A percentile compares a stretch with the other conserved stretches of the same genome.
phyloP scores from a whole-genome alignment of 2,888 invertebrate genomes.

The Mythimna vitellina region DNA sequence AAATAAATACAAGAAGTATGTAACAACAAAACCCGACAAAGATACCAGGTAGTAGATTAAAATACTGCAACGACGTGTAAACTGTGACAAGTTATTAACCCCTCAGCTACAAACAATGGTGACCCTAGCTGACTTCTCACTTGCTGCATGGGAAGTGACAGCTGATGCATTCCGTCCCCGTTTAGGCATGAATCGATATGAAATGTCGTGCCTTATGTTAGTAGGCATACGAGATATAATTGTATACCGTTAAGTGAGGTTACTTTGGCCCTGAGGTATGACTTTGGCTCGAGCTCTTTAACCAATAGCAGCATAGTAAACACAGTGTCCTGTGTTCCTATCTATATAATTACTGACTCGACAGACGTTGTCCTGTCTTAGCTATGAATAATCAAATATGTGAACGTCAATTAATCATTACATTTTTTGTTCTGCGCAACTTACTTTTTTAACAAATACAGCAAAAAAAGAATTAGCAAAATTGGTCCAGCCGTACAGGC shows the following conservation, averaged over 20 bases:
- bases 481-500: too few species aligned
- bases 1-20: slow-evolving; percentile 11
- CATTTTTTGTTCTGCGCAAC: too few species aligned
- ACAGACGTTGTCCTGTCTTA: too few species aligned
- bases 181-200: slow-evolving; percentile 38
- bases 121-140: slow-evolving; percentile 34
- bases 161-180: slow-evolving; percentile 43
- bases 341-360: too few species aligned
- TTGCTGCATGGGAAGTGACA: slow-evolving; percentile 51
- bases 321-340: too few species aligned
- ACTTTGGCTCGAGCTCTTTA: too few species aligned
- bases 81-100: slow-evolving; percentile 54
- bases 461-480: too few species aligned
- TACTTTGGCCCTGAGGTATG: too few species aligned
- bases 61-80: slow-evolving; percentile 49
- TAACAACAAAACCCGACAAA: slow-evolving; percentile 13
- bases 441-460: too few species aligned
- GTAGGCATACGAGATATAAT: slow-evolving; percentile 2
- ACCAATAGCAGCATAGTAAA: too few species aligned
- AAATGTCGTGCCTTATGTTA: slow-evolving; percentile 22
- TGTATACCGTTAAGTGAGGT: not conserved
- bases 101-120: slow-evolving; percentile 47
- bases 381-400: too few species aligned
- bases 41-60: slow-evolving; percentile 18
- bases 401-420: too few species aligned